Percentiles rank a stretch among this genome's conserved stretches.
Evolutionary conservation across 1,140 invertebrate species (phyloP).

Genomic region (Magallana ariakensis): DNA sequence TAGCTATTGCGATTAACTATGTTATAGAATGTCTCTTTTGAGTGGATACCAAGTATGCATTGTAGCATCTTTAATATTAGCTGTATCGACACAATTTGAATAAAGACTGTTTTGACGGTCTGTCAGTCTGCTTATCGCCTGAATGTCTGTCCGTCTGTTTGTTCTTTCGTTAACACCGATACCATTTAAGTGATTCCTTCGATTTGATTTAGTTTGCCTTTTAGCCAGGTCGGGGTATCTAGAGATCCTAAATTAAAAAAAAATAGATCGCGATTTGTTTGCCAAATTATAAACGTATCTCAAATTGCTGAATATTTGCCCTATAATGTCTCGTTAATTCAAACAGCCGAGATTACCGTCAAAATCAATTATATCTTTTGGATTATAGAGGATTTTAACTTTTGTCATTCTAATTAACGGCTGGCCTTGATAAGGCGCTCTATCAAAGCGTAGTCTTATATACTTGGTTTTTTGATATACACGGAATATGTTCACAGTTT

Average conservation of each 20-base stretch:
- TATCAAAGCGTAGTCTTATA: background rate
- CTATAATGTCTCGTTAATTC: conserved; percentile 6
- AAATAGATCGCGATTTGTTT: background rate
- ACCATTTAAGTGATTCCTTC: no score
- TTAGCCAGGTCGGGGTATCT: no score
- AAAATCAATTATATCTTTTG: conserved; percentile 24
- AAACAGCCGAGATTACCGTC: background rate
- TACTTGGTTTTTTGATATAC: conserved; percentile 14
- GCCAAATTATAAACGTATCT: background rate
- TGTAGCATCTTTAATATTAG: background rate
- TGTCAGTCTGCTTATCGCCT: no score
- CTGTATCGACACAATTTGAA: background rate
- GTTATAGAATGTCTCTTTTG: background rate
- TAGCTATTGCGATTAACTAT: background rate
- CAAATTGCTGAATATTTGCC: conserved; percentile 29
- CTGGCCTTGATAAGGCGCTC: background rate
- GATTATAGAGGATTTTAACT: conserved; percentile 22
- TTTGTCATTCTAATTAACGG: conserved; percentile 34
- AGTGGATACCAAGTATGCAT: background rate
- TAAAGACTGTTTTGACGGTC: no score
- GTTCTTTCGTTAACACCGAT: no score
- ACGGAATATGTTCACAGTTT: background rate
- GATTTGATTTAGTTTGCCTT: no score
- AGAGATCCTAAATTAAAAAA: no score
- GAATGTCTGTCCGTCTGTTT: no score